Evolutionary conservation across 2,113 vertebrate genomes (phyloP).

Genomic region (Hemichromis elongatus): DNA sequence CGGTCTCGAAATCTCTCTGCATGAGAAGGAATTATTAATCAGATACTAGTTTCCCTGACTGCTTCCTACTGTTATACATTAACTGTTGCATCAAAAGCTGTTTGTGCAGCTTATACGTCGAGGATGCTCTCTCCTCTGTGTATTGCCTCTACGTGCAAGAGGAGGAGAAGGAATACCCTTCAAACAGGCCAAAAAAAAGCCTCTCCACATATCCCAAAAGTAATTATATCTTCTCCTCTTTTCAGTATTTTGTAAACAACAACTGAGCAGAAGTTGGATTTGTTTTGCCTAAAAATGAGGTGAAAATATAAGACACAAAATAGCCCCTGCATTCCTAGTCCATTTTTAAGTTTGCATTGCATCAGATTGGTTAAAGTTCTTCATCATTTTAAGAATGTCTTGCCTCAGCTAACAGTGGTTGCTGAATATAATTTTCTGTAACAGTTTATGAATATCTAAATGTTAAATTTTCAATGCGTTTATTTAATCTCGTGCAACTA

Average conservation of each 20-base stretch:
- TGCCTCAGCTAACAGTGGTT: background rate
- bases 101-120: background rate
- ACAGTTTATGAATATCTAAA: background rate
- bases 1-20: background rate
- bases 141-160: background rate
- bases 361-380: background rate
- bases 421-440: background rate
- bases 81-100: constrained; percentile 22
- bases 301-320: background rate
- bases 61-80: background rate
- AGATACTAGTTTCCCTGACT: background rate
- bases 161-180: background rate
- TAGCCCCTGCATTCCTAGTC: background rate
- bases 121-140: background rate
- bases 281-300: background rate
- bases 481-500: background rate
- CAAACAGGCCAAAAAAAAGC: background rate
- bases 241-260: background rate
- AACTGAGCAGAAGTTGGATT: background rate
- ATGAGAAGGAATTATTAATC: constrained; percentile 46
- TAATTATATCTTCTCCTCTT: background rate
- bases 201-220: background rate
- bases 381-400: background rate
- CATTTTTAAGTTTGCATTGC: background rate
- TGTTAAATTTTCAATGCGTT: background rate